phyloP scores from a whole-genome alignment of 2,797 vertebrate genomes.

The Notoglanidium macrostoma region DNA sequence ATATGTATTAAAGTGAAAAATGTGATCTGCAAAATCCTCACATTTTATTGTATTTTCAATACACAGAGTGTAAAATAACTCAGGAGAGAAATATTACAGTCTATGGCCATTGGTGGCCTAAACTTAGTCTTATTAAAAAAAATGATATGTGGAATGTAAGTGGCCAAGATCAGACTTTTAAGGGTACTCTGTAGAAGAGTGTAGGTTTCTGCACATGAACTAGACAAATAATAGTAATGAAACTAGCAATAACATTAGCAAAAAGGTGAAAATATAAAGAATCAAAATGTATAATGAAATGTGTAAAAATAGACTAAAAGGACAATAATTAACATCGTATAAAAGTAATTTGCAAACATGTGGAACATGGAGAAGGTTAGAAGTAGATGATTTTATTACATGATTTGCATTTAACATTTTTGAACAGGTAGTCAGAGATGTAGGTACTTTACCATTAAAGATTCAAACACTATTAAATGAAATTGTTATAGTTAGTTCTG shows the following conservation, averaged over 20 bases:
- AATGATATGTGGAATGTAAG: neutral
- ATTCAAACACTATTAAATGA: neutral
- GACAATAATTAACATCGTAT: neutral
- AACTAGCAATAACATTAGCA: neutral
- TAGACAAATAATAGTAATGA: neutral
- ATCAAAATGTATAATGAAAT: neutral
- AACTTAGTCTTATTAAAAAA: neutral
- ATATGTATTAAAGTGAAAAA: neutral
- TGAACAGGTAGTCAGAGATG: neutral
- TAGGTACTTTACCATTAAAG: neutral
- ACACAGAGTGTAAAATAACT: conserved; percentile 8
- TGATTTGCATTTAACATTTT: neutral
- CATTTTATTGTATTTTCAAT: neutral
- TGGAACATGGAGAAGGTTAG: neutral
- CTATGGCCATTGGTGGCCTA: conserved; percentile 17
- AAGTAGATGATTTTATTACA: neutral
- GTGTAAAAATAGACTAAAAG: neutral
- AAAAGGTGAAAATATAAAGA: neutral
- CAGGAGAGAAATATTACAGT: conserved; percentile 35
- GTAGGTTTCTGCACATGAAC: neutral
- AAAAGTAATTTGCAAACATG: neutral
- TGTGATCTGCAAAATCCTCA: neutral
- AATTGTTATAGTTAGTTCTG: neutral
- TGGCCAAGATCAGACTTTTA: neutral
- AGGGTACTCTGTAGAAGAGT: neutral